Conservation (phyloP, 1,140 invertebrate genomes). For the Varroa destructor region DNA sequence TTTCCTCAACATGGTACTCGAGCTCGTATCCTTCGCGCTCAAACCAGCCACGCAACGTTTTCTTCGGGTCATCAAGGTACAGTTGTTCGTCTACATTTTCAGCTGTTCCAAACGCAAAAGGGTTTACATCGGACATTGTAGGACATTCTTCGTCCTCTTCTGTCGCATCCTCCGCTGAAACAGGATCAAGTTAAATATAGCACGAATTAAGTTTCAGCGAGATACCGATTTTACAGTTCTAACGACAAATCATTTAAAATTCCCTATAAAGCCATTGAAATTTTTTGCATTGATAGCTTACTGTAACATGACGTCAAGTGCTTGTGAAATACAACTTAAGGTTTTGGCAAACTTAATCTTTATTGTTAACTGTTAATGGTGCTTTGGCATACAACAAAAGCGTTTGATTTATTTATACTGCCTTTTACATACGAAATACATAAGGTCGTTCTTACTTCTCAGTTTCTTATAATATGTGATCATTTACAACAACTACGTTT, state of each 20-base stretch:
- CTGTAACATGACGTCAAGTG: too few relatives aligned
- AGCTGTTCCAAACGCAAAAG: conserved; percentile 50
- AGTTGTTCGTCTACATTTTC: conserved; percentile 58
- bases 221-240: not conserved
- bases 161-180: conserved; percentile 31
- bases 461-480: too few relatives aligned
- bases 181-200: not conserved
- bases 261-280: too few relatives aligned
- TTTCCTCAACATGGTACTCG: conserved; percentile 67
- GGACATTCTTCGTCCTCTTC: conserved; percentile 60
- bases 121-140: conserved; percentile 52
- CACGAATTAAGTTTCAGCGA: not conserved
- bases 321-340: too few relatives aligned
- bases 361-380: too few relatives aligned
- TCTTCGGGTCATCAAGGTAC: conserved; percentile 86
- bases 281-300: too few relatives aligned
- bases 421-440: too few relatives aligned
- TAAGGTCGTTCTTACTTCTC: too few relatives aligned
- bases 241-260: not conserved
- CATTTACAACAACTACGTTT: too few relatives aligned
- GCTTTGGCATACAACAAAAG: too few relatives aligned
- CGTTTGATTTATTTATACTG: too few relatives aligned
- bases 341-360: too few relatives aligned
- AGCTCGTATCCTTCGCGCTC: conserved; percentile 79
- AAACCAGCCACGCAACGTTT: conserved; percentile 81